Percentiles rank a stretch among this genome's conserved stretches.
Conservation (phyloP, 2,888 invertebrate genomes). For the Melangyna quadrimaculata region DNA sequence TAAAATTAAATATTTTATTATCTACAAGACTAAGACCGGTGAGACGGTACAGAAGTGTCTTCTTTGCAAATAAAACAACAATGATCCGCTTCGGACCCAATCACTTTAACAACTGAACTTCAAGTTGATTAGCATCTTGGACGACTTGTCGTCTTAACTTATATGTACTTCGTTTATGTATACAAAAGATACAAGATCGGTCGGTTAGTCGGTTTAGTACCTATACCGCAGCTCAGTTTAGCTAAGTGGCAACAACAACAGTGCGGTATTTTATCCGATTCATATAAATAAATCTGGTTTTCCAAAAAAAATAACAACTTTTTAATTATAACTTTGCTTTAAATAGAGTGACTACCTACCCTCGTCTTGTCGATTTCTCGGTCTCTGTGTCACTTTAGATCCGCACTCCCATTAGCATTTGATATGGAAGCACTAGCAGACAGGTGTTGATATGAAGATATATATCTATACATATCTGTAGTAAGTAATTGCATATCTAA, state of each 20-base stretch:
- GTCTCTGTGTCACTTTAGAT: constrained; percentile 25
- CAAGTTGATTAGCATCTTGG: constrained; percentile 66
- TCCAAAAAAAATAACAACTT: constrained; percentile 56
- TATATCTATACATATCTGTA: background rate
- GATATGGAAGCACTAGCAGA: background rate
- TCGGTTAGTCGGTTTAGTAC: constrained; percentile 39
- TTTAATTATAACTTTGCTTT: constrained; percentile 15
- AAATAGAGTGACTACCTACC: background rate
- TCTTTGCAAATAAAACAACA: background rate
- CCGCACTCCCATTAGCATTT: background rate
- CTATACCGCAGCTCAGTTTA: constrained; percentile 49
- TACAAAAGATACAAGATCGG: constrained; percentile 13
- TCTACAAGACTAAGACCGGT: too few species aligned
- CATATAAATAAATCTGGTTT: constrained; percentile 61
- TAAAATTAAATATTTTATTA: too few species aligned
- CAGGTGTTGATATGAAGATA: constrained; percentile 10
- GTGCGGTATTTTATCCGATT: constrained; percentile 10
- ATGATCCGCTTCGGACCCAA: constrained; percentile 50
- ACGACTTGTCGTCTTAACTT: constrained; percentile 44
- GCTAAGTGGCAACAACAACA: background rate
- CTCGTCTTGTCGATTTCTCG: background rate
- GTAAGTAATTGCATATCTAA: background rate
- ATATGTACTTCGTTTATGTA: constrained; percentile 31
- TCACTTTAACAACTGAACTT: constrained; percentile 66
- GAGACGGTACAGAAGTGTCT: too few species aligned